Conservation (phyloP, 2,888 invertebrate species). For the Sycophila texana region DNA sequence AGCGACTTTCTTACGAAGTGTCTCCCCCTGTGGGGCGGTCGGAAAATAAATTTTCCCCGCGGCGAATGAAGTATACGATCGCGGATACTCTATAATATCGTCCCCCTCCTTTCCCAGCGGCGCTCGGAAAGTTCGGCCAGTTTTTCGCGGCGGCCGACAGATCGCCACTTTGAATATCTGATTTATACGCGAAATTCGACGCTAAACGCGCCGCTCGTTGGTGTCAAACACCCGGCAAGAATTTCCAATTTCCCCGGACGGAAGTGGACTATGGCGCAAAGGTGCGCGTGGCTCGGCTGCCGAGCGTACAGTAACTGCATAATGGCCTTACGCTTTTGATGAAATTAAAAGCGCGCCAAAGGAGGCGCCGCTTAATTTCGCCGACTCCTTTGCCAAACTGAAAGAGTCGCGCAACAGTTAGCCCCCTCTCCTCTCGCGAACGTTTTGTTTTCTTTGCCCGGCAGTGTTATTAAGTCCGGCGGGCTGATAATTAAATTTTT, state of each 20-base stretch:
- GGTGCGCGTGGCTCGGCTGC: background rate
- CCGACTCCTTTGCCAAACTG: too few relatives aligned
- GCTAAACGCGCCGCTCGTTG: background rate
- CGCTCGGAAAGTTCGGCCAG: background rate
- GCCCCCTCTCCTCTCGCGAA: too few relatives aligned
- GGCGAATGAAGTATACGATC: background rate
- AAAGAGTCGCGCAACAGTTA: too few relatives aligned
- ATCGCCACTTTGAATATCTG: background rate
- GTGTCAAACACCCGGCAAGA: constrained; percentile 20
- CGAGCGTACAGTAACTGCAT: background rate
- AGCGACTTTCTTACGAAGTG: too few relatives aligned
- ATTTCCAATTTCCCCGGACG: constrained; percentile 19
- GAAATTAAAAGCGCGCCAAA: too few relatives aligned
- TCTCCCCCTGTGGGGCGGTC: too few relatives aligned
- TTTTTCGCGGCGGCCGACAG: background rate
- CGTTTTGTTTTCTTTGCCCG: background rate
- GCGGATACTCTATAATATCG: background rate
- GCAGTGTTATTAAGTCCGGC: constrained; percentile 23
- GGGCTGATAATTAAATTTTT: constrained; percentile 36
- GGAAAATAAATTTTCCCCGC: background rate
- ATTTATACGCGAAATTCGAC: constrained; percentile 17
- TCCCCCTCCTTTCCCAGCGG: too few relatives aligned
- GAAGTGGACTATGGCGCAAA: background rate
- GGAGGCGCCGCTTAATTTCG: too few relatives aligned
- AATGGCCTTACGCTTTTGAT: too few relatives aligned